Percentiles rank a stretch among this genome's conserved stretches.
Evolutionary conservation across 1,140 invertebrate genomes (phyloP).

Genomic region (Mamestra configurata): DNA sequence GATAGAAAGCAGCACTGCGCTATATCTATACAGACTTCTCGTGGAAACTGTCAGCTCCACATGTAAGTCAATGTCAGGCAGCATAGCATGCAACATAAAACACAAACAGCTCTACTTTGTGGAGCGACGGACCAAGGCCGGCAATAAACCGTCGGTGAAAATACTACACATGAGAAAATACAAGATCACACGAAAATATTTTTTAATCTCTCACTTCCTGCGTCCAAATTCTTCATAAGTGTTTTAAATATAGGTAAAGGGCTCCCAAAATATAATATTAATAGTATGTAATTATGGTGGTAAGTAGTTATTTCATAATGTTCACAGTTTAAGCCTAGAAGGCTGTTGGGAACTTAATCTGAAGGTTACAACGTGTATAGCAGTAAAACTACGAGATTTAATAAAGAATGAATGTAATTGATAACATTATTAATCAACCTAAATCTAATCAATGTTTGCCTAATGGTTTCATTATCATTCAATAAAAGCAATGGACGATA

Average conservation of each 20-base stretch:
- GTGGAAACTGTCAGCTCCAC: background rate
- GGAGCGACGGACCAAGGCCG: constrained; percentile 42
- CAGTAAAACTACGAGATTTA: too few relatives aligned
- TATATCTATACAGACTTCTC: background rate
- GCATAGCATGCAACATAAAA: constrained; percentile 47
- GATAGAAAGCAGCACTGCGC: background rate
- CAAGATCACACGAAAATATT: constrained; percentile 23
- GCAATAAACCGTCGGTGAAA: constrained; percentile 38
- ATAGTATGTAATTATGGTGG: too few relatives aligned
- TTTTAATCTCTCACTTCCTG: constrained; percentile 10
- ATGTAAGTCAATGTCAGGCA: constrained; percentile 50
- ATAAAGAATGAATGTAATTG: background rate
- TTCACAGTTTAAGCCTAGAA: too few relatives aligned
- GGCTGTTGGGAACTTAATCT: background rate
- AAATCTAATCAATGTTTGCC: background rate
- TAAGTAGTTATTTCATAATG: background rate
- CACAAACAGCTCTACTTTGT: constrained; percentile 45
- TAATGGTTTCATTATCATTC: too few relatives aligned
- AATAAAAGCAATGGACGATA: too few relatives aligned
- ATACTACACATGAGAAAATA: constrained; percentile 27
- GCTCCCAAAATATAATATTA: background rate
- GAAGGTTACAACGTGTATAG: background rate
- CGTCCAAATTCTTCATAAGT: background rate
- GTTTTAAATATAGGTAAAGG: background rate
- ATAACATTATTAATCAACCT: background rate